Conservation (phyloP, 2,888 invertebrate genomes). For the Laspeyria flexula region DNA sequence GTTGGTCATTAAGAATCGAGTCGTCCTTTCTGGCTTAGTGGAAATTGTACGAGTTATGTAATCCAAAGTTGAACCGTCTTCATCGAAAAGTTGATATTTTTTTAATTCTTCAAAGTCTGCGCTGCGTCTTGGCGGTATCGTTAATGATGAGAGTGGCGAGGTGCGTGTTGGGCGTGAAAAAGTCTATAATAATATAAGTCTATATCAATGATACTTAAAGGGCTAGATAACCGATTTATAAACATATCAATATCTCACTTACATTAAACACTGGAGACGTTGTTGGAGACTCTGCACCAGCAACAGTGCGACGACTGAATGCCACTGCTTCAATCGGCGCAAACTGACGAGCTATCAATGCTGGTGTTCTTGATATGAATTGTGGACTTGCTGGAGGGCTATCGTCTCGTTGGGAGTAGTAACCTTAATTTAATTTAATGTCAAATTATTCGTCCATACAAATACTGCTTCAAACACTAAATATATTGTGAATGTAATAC, state of each 20-base stretch:
- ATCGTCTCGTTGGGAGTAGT: constrained; percentile 63
- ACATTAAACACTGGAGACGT: constrained; percentile 45
- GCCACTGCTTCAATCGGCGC: constrained; percentile 72
- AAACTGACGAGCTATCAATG: constrained; percentile 59
- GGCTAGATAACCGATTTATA: background rate
- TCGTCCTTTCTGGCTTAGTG: constrained; percentile 37
- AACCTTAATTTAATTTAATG: constrained; percentile 1
- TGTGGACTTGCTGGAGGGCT: constrained; percentile 73
- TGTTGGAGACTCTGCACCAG: constrained; percentile 58
- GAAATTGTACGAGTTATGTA: constrained; percentile 37
- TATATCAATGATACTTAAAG: background rate
- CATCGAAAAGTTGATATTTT: constrained; percentile 43
- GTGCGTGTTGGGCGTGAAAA: constrained; percentile 50
- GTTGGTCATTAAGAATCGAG: constrained; percentile 18
- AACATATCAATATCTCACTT: constrained; percentile 33
- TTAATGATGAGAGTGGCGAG: constrained; percentile 33
- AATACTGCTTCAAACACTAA: too few species aligned
- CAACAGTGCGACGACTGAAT: constrained; percentile 56
- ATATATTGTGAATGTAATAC: too few species aligned
- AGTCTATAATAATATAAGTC: constrained; percentile 21
- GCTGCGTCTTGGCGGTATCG: constrained; percentile 53
- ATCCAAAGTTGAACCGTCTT: constrained; percentile 28
- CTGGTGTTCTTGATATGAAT: constrained; percentile 58
- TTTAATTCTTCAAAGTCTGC: constrained; percentile 26
- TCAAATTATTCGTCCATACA: too few species aligned